Evolutionary conservation across 2,888 invertebrate species (phyloP).

Genomic region (Lithodes maja): DNA sequence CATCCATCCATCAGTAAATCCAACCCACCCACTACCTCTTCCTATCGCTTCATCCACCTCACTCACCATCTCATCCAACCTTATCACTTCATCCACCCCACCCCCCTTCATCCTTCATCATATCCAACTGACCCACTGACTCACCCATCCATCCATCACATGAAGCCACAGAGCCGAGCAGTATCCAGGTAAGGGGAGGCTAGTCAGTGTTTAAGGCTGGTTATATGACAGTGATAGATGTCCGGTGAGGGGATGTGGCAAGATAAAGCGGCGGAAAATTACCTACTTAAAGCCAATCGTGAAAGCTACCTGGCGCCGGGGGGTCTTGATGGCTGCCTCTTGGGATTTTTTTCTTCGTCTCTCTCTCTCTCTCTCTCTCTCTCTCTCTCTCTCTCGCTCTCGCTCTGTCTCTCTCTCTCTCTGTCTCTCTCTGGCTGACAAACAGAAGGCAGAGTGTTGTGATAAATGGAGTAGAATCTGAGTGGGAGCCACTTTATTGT

Average conservation of each 20-base stretch:
- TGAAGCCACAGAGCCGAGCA: not conserved
- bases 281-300: not conserved
- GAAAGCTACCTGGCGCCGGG: no score
- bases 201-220: not conserved
- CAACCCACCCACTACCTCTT: not conserved
- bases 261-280: not conserved
- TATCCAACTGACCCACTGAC: not conserved
- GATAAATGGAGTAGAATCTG: no score
- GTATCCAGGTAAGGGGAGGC: not conserved
- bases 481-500: no score
- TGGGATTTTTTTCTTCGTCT: no score
- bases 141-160: not conserved
- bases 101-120: not conserved
- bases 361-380: no score
- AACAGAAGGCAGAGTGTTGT: no score
- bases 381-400: no score
- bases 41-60: not conserved
- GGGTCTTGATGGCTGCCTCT: no score
- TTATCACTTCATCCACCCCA: not conserved
- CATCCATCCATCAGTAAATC: not conserved
- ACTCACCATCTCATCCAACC: not conserved
- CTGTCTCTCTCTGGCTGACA: no score
- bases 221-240: slow-evolving; percentile 1
- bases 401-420: no score
- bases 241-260: not conserved